Evolutionary conservation across 2,888 invertebrate species (phyloP).

Genomic region (Amorpha juglandis): DNA sequence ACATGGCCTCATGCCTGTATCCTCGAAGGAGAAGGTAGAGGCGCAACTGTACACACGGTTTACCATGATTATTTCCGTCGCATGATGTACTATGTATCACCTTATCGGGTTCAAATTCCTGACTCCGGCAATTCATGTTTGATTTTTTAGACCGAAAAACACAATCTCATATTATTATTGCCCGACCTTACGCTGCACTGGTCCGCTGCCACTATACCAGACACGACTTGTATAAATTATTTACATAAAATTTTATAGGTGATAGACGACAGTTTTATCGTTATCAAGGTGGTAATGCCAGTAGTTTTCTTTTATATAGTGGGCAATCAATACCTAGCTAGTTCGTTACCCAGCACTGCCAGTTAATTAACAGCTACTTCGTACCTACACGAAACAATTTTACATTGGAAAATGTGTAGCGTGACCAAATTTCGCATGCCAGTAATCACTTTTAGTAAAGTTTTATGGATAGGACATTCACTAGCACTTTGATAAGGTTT

Average conservation of each 20-base stretch:
- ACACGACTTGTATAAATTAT: not conserved
- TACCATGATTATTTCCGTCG: too few relatives aligned
- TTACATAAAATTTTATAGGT: constrained; percentile 3
- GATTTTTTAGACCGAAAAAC: too few relatives aligned
- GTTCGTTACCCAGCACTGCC: not conserved
- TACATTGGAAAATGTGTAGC: constrained; percentile 35
- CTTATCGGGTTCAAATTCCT: too few relatives aligned
- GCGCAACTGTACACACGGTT: too few relatives aligned
- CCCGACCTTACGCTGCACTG: too few relatives aligned
- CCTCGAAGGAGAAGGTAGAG: too few relatives aligned
- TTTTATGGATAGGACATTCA: constrained; percentile 33
- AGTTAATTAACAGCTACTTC: not conserved
- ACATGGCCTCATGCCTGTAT: too few relatives aligned
- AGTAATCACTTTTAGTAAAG: constrained; percentile 39
- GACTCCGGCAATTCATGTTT: too few relatives aligned
- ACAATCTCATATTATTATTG: too few relatives aligned
- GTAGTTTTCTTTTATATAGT: not conserved
- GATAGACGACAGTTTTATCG: not conserved
- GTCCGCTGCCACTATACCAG: too few relatives aligned
- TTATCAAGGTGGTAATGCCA: constrained; percentile 4
- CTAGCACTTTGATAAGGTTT: constrained; percentile 33
- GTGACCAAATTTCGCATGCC: constrained; percentile 52
- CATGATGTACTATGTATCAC: too few relatives aligned
- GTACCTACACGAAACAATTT: constrained; percentile 11
- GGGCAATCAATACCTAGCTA: too few relatives aligned